These are phyloP conservation scores for Eristalis intricaria DNA, from an alignment of 2,888 invertebrate species.

Conservation along the genomic window DNA sequence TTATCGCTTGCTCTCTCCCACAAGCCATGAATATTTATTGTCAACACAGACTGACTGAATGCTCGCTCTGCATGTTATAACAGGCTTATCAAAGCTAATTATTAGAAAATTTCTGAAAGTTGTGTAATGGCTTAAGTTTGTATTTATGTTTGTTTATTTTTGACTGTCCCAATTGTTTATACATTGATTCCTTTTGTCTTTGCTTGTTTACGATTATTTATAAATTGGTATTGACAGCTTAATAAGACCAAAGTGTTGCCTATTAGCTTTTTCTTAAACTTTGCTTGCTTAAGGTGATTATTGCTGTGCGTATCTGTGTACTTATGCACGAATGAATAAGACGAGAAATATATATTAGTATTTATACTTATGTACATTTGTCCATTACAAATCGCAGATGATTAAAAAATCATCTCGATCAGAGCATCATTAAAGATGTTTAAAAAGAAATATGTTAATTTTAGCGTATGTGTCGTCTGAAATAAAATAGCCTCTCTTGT, in stretches of 20 bases:
- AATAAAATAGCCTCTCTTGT: too few species aligned
- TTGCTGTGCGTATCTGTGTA: not conserved
- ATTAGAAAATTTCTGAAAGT: constrained; percentile 24
- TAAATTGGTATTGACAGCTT: constrained; percentile 1
- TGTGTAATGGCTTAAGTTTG: constrained; percentile 25
- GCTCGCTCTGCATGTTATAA: constrained; percentile 11
- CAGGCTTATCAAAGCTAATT: constrained; percentile 30
- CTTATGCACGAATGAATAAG: too few species aligned
- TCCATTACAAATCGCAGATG: too few species aligned
- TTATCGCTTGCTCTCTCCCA: constrained; percentile 21
- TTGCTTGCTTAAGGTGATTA: not conserved
- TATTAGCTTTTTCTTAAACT: not conserved
- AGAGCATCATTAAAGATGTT: not conserved
- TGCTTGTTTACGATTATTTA: not conserved
- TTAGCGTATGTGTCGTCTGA: not conserved
- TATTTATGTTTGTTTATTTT: constrained; percentile 4
- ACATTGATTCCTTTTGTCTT: not conserved
- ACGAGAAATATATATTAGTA: too few species aligned
- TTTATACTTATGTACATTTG: too few species aligned
- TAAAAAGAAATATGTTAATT: not conserved
- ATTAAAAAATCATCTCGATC: not conserved
- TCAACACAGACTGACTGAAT: not conserved
- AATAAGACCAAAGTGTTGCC: not conserved
- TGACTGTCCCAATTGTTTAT: constrained; percentile 21
- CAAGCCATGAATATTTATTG: constrained; percentile 5